Base-by-base conservation (phyloP, 2,888 invertebrate species). In the Caenorhabditis doughertyi region DNA sequence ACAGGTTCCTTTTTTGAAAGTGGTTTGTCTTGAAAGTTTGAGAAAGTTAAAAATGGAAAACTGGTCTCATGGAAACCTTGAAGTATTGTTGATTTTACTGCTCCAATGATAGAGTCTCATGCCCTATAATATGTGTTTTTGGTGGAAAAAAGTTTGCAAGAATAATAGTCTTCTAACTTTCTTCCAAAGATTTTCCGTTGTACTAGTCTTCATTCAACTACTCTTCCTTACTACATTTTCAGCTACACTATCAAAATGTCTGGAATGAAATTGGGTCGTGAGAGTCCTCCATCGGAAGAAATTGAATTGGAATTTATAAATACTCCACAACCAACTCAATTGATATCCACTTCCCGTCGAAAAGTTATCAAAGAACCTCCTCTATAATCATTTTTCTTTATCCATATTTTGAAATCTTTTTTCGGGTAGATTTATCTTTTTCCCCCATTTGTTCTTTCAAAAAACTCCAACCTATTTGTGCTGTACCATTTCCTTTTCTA, bases 301-400 rank as follows among this genome's bases (percentile, higher is more conserved):
- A 62, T 77, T 42, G 60, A 60, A 4, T 47, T 76, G 0, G 72
- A 60, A 29, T 60, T 72, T n/a, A 29, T n/a, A 18, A 44, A 23
- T 16, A 35, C 68, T 7, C 60, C 53, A 11, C 58, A 25, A 44
- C 58, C 73, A 8, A 73, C 68, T 47, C 23, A 25, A 23, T 9
- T 21, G 16, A 23, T 47, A 18, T 9, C 80, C 5, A 18, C n/a
- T 8, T 25, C 58, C 2, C 74, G 81, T 32, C 70, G 74, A 11
- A 76, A 74, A 56, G 32, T 71, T 3, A 70, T 81, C 62, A 81
- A 81, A 16, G 76, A 81, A 42, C 81, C 81, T 1, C 81, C 81
- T 11, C 64, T 81, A 3, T 81, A 51, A 74, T 35, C 23, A 39
- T 23, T 32, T 35, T 25, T 39, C 44, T 74, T 56, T 42, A 47